Evolutionary conservation across 2,888 invertebrate genomes (phyloP), one percentile per base, ranked within the genome.

Genomic region (Rapana venosa): DNA sequence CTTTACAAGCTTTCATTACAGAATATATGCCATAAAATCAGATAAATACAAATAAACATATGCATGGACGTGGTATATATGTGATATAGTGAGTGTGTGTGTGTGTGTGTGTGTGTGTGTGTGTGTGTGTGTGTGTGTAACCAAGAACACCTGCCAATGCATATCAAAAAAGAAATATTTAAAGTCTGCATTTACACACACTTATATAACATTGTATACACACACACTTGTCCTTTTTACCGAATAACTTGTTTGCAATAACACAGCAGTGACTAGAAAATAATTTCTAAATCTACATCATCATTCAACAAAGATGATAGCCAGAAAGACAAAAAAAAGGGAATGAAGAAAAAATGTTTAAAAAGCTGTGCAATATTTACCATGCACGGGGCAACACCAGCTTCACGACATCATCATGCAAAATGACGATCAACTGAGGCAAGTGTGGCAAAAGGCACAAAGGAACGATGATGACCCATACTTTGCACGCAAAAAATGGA

Each of bases 381-480:
- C 87, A 74, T 74, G 74, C 70, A 30, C 32, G 87, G 66, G 26
- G 87, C 36, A 87, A 87, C 66, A 87, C 81, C 87, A 70, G 30
- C 87, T 74, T 77, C 74, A 87, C 35, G 74, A 87, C 74, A 87
- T 35, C 87, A 87, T 35, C 87, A 87, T 87, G 87, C 87, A 87
- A 87, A 87, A 5, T 47, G 87, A 87, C 20, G 36, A 74, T 56
- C 70, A 87, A 87, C 36, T 70, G 47, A 74, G 87, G 36, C 87
- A 74, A 32, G 86, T 66, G 86, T 47, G 70, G 87, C 66, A 87
- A 17, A 70, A 87, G 35, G 87, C 70, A 87, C 66, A 70, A 70
- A 87, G 87, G 70, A 87, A 74, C 47, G 36, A 85, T 61, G 85
- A 85, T 20, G 84, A 84, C 87, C 87, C 47, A 47, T 8, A 85